A percentile compares a stretch with the other conserved stretches of the same genome.
These are phyloP conservation scores for Pandion haliaetus DNA, from an alignment of 2,113 vertebrate genomes.

Conservation along the genomic window DNA sequence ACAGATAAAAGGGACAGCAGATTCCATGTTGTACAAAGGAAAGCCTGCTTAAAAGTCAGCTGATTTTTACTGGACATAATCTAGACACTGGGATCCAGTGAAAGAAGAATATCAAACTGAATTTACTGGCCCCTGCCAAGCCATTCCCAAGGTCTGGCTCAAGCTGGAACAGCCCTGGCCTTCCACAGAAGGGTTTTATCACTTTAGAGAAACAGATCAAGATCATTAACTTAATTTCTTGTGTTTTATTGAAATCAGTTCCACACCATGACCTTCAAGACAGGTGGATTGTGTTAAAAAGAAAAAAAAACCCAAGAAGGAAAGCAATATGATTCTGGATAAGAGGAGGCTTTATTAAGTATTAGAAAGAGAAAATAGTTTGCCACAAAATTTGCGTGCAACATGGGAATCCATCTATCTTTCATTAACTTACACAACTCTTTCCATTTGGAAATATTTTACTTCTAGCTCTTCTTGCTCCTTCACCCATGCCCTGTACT, in stretches of 20 bases:
- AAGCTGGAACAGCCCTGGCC: neutral
- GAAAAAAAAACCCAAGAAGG: neutral
- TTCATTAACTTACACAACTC: neutral
- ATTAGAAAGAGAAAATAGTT: neutral
- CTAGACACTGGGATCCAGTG: neutral
- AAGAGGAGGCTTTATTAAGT: neutral
- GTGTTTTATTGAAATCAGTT: neutral
- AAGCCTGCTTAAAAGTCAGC: neutral
- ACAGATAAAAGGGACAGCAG: neutral
- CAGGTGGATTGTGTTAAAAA: neutral
- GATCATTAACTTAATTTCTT: neutral
- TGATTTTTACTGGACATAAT: neutral
- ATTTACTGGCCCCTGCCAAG: neutral
- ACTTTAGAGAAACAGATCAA: neutral
- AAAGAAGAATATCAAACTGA: neutral
- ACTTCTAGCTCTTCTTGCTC: neutral
- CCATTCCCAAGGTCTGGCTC: neutral
- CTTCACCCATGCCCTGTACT: neutral
- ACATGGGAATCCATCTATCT: neutral
- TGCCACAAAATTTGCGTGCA: neutral
- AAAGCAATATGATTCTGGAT: neutral
- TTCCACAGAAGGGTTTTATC: neutral
- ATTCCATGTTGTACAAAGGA: neutral
- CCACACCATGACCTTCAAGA: neutral
- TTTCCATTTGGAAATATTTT: neutral